A percentile compares a stretch with the other conserved stretches of the same genome.
These are phyloP conservation scores for Napeogenes inachia DNA, from an alignment of 2,888 invertebrate genomes.

Conservation along the genomic window DNA sequence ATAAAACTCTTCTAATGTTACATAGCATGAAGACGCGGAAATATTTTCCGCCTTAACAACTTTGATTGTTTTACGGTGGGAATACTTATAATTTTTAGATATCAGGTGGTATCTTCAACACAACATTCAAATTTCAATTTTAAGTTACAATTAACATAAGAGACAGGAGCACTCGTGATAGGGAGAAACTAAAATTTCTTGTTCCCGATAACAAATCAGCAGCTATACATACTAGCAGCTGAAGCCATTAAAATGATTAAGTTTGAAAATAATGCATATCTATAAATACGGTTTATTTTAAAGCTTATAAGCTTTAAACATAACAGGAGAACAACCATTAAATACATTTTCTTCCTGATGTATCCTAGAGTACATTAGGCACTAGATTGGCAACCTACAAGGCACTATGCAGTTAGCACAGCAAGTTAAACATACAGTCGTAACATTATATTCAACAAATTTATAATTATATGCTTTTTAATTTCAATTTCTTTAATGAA, in stretches of 20 bases:
- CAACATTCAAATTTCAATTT: conserved; percentile 43
- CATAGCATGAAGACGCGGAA: conserved; percentile 39
- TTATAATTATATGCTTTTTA: conserved; percentile 35
- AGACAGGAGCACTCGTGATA: conserved; percentile 30
- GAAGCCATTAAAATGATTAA: conserved; percentile 22
- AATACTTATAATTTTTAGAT: conserved; percentile 64
- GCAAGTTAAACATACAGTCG: conserved; percentile 62
- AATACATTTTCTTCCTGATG: conserved; percentile 37
- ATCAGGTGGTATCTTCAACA: conserved; percentile 67
- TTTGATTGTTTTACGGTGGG: conserved; percentile 68
- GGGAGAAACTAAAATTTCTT: neutral
- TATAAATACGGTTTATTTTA: conserved; percentile 19
- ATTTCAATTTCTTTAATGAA: conserved; percentile 34
- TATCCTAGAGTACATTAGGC: conserved; percentile 64
- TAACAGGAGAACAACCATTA: conserved; percentile 37
- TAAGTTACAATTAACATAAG: conserved; percentile 29
- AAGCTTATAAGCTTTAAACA: conserved; percentile 36
- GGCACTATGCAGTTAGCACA: conserved; percentile 78
- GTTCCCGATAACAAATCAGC: conserved; percentile 2
- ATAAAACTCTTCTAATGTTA: conserved; percentile 32
- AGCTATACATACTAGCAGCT: conserved; percentile 13
- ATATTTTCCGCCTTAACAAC: conserved; percentile 55
- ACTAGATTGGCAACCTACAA: conserved; percentile 79
- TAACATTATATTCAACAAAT: conserved; percentile 54
- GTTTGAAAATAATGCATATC: conserved; percentile 10